These are phyloP conservation scores for Ecliptopera silaceata DNA, from an alignment of 2,888 invertebrate species.

Conservation along the genomic window DNA sequence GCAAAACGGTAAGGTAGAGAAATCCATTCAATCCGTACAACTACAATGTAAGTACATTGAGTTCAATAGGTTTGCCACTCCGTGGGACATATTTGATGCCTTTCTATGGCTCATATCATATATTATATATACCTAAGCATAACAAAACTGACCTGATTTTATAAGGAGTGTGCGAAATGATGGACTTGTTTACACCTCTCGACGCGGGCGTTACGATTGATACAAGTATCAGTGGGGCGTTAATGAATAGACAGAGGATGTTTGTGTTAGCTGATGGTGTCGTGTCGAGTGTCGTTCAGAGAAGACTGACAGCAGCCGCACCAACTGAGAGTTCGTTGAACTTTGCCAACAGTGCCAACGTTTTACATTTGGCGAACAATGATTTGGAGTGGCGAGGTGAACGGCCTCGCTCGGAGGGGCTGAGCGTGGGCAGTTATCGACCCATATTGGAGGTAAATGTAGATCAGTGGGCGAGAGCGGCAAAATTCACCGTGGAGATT, in stretches of 20 bases:
- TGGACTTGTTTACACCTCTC: slow-evolving; percentile 32
- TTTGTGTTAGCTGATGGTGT: slow-evolving; percentile 63
- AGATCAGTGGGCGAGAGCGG: slow-evolving; percentile 84
- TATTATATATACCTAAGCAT: neutral
- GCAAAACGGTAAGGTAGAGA: too few species aligned
- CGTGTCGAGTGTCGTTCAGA: slow-evolving; percentile 76
- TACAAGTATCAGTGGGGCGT: slow-evolving; percentile 26
- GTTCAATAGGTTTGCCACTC: too few species aligned
- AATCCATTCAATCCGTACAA: too few species aligned
- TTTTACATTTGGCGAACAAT: slow-evolving; percentile 82
- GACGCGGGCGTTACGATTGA: slow-evolving; percentile 22
- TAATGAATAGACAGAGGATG: slow-evolving; percentile 60
- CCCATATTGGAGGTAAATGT: slow-evolving; percentile 83
- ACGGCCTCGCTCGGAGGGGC: slow-evolving; percentile 78
- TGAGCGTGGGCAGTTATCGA: slow-evolving; percentile 83
- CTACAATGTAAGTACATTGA: too few species aligned
- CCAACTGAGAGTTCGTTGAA: slow-evolving; percentile 67
- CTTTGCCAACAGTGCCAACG: slow-evolving; percentile 69
- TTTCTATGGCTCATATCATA: slow-evolving; percentile 5
- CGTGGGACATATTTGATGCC: neutral
- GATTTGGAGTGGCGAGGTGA: slow-evolving; percentile 82
- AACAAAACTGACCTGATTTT: slow-evolving; percentile 20
- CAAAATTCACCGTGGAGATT: slow-evolving; percentile 75
- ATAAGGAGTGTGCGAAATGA: slow-evolving; percentile 25
- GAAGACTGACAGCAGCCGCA: slow-evolving; percentile 72